Evolutionary conservation across 2,797 vertebrate species (phyloP), one percentile per base, ranked within the genome.

Genomic region (Micrastur ruficollis): DNA sequence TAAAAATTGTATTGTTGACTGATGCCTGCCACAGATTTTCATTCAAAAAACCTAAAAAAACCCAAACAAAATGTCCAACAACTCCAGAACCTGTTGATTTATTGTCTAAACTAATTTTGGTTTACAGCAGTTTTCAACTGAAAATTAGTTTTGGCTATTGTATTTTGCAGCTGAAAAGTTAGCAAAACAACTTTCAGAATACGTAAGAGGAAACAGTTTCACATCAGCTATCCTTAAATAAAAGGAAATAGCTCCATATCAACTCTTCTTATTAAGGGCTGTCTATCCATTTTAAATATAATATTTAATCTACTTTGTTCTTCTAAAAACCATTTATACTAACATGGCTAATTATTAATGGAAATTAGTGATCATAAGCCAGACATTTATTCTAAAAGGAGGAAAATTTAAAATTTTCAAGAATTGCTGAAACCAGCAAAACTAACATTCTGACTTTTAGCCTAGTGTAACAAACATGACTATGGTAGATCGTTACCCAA

Each of bases 31-130:
- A 70, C 22, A 59, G 4, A 49, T 40, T 61, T 81, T 70, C 1
- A 25, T 44, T 62, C 0, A 4, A 63, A 56, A 38, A 29, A 7
- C 6, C 23, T 66, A 0, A 32, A 62, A 44, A 29, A 4, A 0
- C 7, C 14, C 70, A 65, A 8, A 1, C 6, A 9, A 70, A 58
- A 10, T 8, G 40, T 36, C 9, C 22, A 29, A 17, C 21, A 63
- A 3, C 12, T 86, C 19, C 18, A 68, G n/a, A 80, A 65, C 5
- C 5, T 34, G 16, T 4, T 52, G 14, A n/a, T 83, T 76, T 55
- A 50, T 34, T 38, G 4, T 42, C 14, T 59, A 23, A 86, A 34
- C 2, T 32, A 10, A 15, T 63, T 91, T 42, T 25, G 15, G 11
- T 75, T 91, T 72, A 18, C 11, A 80, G 19, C 3, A 44, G 13